Conservation (phyloP, 30 jellyfish, hydroid and myxozoan species). For the Phacellophora camtschatica region DNA sequence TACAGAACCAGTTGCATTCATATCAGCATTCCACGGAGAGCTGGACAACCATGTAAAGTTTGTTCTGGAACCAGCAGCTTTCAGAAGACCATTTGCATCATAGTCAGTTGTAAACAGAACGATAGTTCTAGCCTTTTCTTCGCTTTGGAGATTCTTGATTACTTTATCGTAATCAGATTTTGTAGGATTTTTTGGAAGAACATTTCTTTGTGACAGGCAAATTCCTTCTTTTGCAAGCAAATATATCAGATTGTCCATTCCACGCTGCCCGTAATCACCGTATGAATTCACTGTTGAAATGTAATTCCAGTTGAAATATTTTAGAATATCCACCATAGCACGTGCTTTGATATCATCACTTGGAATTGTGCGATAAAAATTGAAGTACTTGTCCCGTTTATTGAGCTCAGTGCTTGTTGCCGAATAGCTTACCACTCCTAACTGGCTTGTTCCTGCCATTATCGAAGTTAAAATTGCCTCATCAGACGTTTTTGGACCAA, state of each 20-base stretch:
- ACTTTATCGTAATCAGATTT: background rate
- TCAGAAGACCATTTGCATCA: slow-evolving; percentile 30
- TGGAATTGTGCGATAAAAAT: slow-evolving; percentile 49
- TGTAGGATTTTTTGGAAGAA: background rate
- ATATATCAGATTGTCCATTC: background rate
- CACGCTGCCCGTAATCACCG: slow-evolving; percentile 49
- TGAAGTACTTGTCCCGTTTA: background rate
- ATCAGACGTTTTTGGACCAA: slow-evolving; percentile 55
- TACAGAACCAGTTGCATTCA: background rate
- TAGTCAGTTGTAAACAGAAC: slow-evolving; percentile 20
- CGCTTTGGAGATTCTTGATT: background rate
- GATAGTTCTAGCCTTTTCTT: background rate
- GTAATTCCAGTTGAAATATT: slow-evolving; percentile 42
- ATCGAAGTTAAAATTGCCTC: slow-evolving; percentile 30
- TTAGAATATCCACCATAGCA: slow-evolving; percentile 18
- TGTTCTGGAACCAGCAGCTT: background rate
- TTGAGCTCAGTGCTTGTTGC: slow-evolving; percentile 52
- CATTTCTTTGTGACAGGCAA: slow-evolving; percentile 16
- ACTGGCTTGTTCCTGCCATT: background rate
- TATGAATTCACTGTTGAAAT: slow-evolving; percentile 23
- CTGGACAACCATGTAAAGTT: background rate
- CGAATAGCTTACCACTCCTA: slow-evolving; percentile 23
- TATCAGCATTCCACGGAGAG: background rate
- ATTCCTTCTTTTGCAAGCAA: background rate
- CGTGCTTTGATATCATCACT: slow-evolving; percentile 15